Conservation (phyloP, 2,797 vertebrate species). For the Lutjanus campechanus region DNA sequence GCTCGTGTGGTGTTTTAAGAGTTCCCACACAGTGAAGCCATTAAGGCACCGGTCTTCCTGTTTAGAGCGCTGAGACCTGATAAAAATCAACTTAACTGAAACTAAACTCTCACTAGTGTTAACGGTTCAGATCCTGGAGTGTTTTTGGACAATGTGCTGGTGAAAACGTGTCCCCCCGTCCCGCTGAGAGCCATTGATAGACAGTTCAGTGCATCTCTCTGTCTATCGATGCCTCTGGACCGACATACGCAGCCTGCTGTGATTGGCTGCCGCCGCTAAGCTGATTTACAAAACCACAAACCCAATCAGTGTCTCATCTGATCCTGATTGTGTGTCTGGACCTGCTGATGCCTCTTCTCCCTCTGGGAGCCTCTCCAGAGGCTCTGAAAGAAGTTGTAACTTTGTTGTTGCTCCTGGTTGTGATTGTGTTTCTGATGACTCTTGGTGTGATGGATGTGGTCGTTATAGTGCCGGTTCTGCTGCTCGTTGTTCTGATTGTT, state of each 20-base stretch:
- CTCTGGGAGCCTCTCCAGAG: slow-evolving; percentile 24
- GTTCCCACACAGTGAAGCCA: background rate
- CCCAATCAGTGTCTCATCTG: slow-evolving; percentile 50
- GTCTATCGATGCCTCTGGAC: slow-evolving; percentile 48
- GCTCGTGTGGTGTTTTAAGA: background rate
- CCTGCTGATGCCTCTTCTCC: slow-evolving; percentile 51
- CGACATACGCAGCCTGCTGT: background rate
- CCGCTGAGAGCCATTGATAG: slow-evolving; percentile 44
- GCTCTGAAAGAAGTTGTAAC: slow-evolving; percentile 51
- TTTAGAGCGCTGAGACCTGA: slow-evolving; percentile 6
- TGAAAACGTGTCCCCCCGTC: slow-evolving; percentile 22
- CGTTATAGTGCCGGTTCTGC: slow-evolving; percentile 77
- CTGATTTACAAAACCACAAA: slow-evolving; percentile 1
- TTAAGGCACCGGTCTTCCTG: background rate
- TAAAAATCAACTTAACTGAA: slow-evolving; percentile 15
- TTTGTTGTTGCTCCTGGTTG: slow-evolving; percentile 83
- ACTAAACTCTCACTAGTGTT: slow-evolving; percentile 15
- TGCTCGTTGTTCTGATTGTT: slow-evolving; percentile 83
- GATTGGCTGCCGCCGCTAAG: background rate
- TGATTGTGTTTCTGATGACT: slow-evolving; percentile 67
- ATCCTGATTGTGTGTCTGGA: background rate
- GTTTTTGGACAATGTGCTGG: slow-evolving; percentile 21
- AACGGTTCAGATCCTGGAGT: slow-evolving; percentile 25
- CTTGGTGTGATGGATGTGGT: slow-evolving; percentile 80
- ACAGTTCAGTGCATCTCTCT: slow-evolving; percentile 35